Base-by-base conservation (phyloP, 2,888 invertebrate genomes). In the Prosapia bicincta region DNA sequence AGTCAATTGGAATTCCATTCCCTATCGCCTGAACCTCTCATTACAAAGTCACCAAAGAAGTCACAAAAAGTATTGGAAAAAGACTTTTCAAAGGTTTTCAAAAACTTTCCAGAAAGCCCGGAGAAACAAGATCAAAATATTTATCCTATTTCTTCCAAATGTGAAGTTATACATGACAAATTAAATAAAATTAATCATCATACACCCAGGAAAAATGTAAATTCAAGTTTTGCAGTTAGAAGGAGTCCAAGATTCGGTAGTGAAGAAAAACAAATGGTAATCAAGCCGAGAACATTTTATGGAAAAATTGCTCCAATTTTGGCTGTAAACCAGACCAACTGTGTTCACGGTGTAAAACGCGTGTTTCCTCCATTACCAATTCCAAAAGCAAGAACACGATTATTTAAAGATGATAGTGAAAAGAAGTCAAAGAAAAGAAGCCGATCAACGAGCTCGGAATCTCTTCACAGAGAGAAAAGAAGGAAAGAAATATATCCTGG, bases 321-420 rank as follows among this genome's bases (percentile, higher is more conserved):
- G n/a, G 69, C 74, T 2, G 66, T 69, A 24, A 74, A 74, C 25
- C 74, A 74, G 26, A 74, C 74, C 13, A 74, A 74, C 23, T 28
- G 74, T 24, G 30, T 74, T 7, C 54, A 69, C 23, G 74, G 74
- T 10, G 26, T 74, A 13, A 74, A 74, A 30, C 69, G 69, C 20
- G 74, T 74, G 23, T 74, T 74, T 65, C 15, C 69, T 30, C 74
- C 69, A 24, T 24, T 25, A 3, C 23, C 38, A 0, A 28, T 69
- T 1, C 69, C 74, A 28, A 74, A 69, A 65, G 74, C 74, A 9
- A 74, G 65, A 28, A 54, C 74, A 10, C 69, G 69, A 24, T 26
- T 74, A 13, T 38, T 54, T 15, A 69, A 65, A 26, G 74, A 74
- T 26, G 69, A 69, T 1, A 54, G 26, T 65, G 26, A 10, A 15